Percentiles rank a stretch among this genome's conserved stretches.
Evolutionary conservation across 1,140 invertebrate genomes (phyloP).

Genomic region (Cataglyphis hispanica): DNA sequence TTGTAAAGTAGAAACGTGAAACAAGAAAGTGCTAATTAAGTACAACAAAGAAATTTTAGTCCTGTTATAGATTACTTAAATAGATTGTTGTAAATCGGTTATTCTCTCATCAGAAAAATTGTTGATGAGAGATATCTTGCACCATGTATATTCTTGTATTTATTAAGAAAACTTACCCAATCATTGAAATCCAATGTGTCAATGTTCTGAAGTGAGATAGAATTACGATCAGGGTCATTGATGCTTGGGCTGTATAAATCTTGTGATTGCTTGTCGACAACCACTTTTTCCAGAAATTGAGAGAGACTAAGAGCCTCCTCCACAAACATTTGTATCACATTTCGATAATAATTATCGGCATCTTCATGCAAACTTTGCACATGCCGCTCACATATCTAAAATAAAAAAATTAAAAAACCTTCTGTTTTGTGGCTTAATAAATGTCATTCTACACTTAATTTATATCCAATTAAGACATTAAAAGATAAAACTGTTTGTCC

Average conservation of each 20-base stretch:
- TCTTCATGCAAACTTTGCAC: slow-evolving; percentile 87
- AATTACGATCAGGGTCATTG: slow-evolving; percentile 81
- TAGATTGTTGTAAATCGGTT: not conserved
- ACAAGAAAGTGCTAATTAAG: not conserved
- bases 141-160: slow-evolving; percentile 33
- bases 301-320: slow-evolving; percentile 96
- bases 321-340: slow-evolving; percentile 96
- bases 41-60: not conserved
- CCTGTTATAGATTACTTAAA: not conserved
- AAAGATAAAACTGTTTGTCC: not conserved
- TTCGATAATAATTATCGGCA: slow-evolving; percentile 94
- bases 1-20: not conserved
- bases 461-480: not conserved
- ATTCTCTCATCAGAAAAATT: not conserved
- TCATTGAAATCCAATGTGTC: slow-evolving; percentile 94
- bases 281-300: slow-evolving; percentile 95
- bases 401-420: slow-evolving; percentile 25
- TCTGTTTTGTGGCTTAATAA: not conserved
- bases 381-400: slow-evolving; percentile 90
- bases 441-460: not conserved
- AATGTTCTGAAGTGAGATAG: slow-evolving; percentile 89
- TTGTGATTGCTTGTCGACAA: slow-evolving; percentile 80
- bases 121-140: slow-evolving; percentile 1
- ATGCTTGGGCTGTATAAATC: slow-evolving; percentile 69
- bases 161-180: slow-evolving; percentile 90